These are phyloP conservation scores for Ia io DNA, from an alignment of 2,113 vertebrate species.

Conservation along the genomic window DNA sequence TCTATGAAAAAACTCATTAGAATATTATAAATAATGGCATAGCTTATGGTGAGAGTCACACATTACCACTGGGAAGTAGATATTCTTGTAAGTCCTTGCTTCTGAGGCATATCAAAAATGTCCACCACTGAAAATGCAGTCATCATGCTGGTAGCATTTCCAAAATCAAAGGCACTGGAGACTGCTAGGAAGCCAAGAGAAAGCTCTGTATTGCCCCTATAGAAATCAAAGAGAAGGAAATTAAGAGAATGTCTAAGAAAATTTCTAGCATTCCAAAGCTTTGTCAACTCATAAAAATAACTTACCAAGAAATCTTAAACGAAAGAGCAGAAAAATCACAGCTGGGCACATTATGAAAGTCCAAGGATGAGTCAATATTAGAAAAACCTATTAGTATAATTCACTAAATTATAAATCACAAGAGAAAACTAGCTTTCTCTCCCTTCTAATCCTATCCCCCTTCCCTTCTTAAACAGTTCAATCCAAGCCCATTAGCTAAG, in stretches of 20 bases:
- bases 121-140: not conserved
- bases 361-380: not conserved
- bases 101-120: not conserved
- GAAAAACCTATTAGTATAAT: not conserved
- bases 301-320: constrained; percentile 37
- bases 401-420: constrained; percentile 4
- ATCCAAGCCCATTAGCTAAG: not conserved
- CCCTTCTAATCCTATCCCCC: not conserved
- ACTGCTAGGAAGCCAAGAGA: not conserved
- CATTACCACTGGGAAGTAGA: not conserved
- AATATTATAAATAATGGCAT: not conserved
- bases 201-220: not conserved
- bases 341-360: not conserved
- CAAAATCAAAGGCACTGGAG: not conserved
- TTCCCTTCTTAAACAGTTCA: not conserved
- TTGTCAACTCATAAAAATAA: constrained; percentile 10
- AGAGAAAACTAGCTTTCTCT: not conserved
- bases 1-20: not conserved
- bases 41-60: not conserved
- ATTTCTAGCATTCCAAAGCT: not conserved
- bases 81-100: not conserved
- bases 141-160: not conserved
- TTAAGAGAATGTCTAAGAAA: constrained; percentile 30
- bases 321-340: constrained; percentile 38
- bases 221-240: constrained; percentile 32